phyloP scores from a whole-genome alignment of 2,113 vertebrate genomes.

The Anguilla japonica region DNA sequence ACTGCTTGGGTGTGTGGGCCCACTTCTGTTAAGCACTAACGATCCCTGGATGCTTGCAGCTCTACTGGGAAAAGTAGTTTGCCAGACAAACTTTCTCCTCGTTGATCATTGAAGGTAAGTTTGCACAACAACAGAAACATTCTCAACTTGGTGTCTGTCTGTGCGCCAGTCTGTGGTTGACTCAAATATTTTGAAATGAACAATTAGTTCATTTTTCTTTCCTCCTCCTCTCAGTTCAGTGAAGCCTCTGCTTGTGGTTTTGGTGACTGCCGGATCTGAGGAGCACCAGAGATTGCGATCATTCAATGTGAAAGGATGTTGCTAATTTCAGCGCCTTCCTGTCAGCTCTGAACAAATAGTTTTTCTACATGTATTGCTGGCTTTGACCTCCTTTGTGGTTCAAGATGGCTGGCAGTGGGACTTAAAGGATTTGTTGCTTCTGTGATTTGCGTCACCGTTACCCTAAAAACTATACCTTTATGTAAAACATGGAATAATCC shows the following conservation, averaged over 20 bases:
- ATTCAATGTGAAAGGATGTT: constrained; percentile 24
- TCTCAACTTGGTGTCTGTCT: background rate
- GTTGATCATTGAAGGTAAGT: background rate
- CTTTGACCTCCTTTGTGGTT: background rate
- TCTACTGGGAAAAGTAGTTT: background rate
- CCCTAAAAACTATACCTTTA: no score
- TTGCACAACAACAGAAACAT: background rate
- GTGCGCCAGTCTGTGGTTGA: background rate
- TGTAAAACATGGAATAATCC: no score
- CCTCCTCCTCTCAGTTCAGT: background rate
- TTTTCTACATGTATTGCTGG: constrained; percentile 14
- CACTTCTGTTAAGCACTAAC: background rate
- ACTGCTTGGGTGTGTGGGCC: background rate
- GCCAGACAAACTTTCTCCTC: background rate
- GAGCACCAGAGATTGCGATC: constrained; percentile 19
- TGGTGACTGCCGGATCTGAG: background rate
- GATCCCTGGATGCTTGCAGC: background rate
- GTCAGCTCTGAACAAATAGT: constrained; percentile 22
- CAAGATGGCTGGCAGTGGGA: background rate
- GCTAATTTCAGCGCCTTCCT: background rate
- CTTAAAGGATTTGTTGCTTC: no score
- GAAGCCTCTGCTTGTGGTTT: background rate
- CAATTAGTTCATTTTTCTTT: background rate
- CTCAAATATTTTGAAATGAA: background rate
- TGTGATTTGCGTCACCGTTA: no score